These are phyloP conservation scores for Eptatretus burgeri DNA, from an alignment of 2,113 vertebrate species.

Conservation along the genomic window DNA sequence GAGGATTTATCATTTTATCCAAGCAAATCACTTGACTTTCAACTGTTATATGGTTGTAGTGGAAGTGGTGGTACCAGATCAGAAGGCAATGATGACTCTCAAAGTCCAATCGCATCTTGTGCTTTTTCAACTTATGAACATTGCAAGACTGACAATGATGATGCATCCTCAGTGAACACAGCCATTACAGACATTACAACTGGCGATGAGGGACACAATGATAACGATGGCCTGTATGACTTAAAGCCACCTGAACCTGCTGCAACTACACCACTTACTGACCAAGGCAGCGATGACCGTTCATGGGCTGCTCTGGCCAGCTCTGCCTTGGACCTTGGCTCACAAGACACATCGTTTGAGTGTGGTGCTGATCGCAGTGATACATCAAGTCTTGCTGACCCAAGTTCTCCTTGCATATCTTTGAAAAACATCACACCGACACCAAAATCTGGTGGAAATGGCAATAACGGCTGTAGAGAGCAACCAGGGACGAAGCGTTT, in stretches of 20 bases:
- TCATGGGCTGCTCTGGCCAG: slow-evolving; percentile 84
- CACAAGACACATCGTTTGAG: slow-evolving; percentile 88
- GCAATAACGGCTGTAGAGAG: slow-evolving; percentile 53
- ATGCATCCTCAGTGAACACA: slow-evolving; percentile 93
- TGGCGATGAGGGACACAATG: slow-evolving; percentile 75
- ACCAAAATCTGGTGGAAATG: slow-evolving; percentile 12
- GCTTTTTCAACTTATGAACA: slow-evolving; percentile 77
- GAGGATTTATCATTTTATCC: slow-evolving; percentile 48
- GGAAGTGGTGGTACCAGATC: slow-evolving; percentile 87
- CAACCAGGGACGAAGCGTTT: slow-evolving; percentile 91
- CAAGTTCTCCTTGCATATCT: slow-evolving; percentile 74
- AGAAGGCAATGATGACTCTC: slow-evolving; percentile 82
- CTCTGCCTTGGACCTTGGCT: slow-evolving; percentile 71
- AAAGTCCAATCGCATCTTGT: slow-evolving; percentile 66
- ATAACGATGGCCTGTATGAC: slow-evolving; percentile 35
- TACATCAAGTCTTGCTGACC: slow-evolving; percentile 82
- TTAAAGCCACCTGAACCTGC: slow-evolving; percentile 3
- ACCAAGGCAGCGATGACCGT: slow-evolving; percentile 66
- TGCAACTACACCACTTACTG: background rate
- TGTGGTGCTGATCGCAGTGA: slow-evolving; percentile 84
- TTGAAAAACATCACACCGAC: slow-evolving; percentile 19
- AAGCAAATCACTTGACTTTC: no score
- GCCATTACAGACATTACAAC: slow-evolving; percentile 95
- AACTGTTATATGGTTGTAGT: slow-evolving; percentile 20
- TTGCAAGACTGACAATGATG: slow-evolving; percentile 76